Conservation (phyloP, 2,113 vertebrate genomes). For the Plectropomus leopardus region DNA sequence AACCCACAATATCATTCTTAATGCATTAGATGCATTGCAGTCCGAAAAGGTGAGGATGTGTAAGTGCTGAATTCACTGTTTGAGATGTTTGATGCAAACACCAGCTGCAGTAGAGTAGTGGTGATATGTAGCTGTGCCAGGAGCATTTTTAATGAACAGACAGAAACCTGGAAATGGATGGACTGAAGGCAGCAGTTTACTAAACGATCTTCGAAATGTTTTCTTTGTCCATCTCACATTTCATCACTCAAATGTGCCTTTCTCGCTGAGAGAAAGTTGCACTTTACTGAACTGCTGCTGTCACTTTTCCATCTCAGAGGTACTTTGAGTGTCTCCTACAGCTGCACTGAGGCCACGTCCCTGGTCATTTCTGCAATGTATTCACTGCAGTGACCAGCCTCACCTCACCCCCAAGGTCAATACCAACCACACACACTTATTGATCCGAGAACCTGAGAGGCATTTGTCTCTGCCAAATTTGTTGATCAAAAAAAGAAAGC, state of each 20-base stretch:
- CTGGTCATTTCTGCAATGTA: conserved; percentile 26
- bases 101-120: not conserved
- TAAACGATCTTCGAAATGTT: not conserved
- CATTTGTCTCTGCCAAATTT: conserved; percentile 48
- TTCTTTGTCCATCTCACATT: not conserved
- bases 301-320: not conserved
- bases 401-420: conserved; percentile 45
- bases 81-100: not conserved
- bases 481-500: not conserved
- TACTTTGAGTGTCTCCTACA: not conserved
- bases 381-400: conserved; percentile 49
- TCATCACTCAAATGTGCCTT: not conserved
- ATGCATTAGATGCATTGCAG: not conserved
- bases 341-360: not conserved
- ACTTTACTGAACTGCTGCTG: not conserved
- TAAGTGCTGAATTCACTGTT: not conserved
- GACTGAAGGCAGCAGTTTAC: not conserved
- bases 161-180: not conserved
- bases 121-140: too few relatives aligned
- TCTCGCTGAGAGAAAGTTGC: not conserved
- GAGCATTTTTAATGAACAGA: too few relatives aligned
- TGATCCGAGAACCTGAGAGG: conserved; percentile 52
- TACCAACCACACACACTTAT: conserved; percentile 24
- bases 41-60: not conserved
- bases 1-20: not conserved